phyloP scores from a whole-genome alignment of 2,797 vertebrate genomes.

The Notolepis coatsorum region DNA sequence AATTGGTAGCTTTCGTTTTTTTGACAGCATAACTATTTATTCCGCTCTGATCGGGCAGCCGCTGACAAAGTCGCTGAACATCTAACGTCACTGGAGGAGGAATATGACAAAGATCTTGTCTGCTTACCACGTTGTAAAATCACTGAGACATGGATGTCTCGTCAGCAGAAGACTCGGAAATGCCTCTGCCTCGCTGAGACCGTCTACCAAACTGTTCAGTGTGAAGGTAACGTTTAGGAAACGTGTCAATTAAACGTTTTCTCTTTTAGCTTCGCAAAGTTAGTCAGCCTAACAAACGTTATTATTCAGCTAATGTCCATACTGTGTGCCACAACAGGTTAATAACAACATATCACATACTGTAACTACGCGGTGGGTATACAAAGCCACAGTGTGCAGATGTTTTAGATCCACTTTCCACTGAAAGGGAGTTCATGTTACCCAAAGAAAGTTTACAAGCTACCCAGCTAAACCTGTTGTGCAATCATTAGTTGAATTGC shows the following conservation, averaged over 20 bases:
- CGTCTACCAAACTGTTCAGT: constrained; percentile 76
- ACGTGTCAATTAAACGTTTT: neutral
- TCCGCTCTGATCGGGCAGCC: neutral
- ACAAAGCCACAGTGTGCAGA: too few species aligned
- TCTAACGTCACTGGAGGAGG: neutral
- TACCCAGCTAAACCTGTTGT: too few species aligned
- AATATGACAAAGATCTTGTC: constrained; percentile 90
- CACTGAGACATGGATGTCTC: constrained; percentile 78
- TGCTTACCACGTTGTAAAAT: constrained; percentile 82
- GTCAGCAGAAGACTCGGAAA: constrained; percentile 56
- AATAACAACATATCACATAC: neutral
- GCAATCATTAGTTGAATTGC: too few species aligned
- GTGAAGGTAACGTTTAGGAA: constrained; percentile 88
- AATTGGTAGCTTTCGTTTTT: neutral
- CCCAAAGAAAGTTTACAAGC: too few species aligned
- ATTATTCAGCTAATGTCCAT: neutral
- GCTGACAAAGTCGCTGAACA: neutral
- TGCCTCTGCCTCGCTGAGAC: constrained; percentile 68
- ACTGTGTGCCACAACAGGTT: neutral
- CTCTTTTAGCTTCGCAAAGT: too few species aligned
- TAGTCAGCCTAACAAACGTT: neutral
- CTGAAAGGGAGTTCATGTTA: too few species aligned
- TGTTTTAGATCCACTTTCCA: too few species aligned
- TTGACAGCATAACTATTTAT: neutral
- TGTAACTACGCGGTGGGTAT: too few species aligned